phyloP scores from a whole-genome alignment of 2,113 vertebrate genomes.

The Phainopepla nitens region DNA sequence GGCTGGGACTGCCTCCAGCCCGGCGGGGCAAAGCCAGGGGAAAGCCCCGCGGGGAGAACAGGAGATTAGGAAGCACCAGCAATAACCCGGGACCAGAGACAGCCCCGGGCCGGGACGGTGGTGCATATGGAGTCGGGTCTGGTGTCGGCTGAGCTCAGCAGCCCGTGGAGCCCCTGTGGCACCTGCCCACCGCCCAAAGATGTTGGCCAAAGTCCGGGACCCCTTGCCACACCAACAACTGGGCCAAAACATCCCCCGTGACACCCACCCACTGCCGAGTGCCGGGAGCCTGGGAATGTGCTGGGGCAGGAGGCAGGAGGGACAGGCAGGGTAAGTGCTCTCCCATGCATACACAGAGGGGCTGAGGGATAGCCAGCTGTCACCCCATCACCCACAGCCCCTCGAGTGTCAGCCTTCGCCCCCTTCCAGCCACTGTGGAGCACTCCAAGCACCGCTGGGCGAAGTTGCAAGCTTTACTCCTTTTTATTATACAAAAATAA shows the following conservation, averaged over 20 bases:
- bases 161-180: fast-evolving
- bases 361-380: neutral
- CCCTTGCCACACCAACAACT: fast-evolving
- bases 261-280: neutral
- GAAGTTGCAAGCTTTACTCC: neutral
- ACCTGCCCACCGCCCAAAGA: neutral
- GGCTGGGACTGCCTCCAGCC: neutral
- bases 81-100: neutral
- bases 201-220: fast-evolving
- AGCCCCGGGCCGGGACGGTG: neutral
- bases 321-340: neutral
- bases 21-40: fast-evolving
- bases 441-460: neutral
- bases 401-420: neutral
- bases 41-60: neutral
- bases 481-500: slow-evolving; percentile 11
- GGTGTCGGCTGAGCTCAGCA: neutral
- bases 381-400: neutral
- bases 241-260: fast-evolving
- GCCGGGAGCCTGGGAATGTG: neutral
- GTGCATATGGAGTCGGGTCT: fast-evolving
- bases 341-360: neutral
- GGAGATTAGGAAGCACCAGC: neutral
- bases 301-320: neutral
- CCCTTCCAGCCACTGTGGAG: fast-evolving